Percentiles rank a stretch among this genome's conserved stretches.
Conservation (phyloP, 2,888 invertebrate genomes). For the Limnephilus auricula region DNA sequence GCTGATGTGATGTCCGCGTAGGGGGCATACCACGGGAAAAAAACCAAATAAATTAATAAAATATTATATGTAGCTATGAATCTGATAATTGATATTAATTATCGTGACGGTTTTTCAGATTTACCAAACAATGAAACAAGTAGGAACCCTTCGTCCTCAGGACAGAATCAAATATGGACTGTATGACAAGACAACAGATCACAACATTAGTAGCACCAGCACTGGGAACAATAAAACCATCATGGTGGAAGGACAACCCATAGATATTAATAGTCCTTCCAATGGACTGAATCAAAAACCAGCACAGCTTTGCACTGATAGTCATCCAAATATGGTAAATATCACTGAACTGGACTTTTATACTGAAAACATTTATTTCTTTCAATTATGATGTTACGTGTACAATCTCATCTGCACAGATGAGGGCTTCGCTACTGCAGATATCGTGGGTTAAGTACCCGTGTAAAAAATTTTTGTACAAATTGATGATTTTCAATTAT, state of each 20-base stretch:
- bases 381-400: background rate
- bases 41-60: background rate
- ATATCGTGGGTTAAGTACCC: background rate
- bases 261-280: background rate
- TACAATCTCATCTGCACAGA: background rate
- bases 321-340: slow-evolving; percentile 11
- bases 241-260: slow-evolving; percentile 3
- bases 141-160: slow-evolving; percentile 81
- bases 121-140: slow-evolving; percentile 83
- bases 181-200: slow-evolving; percentile 38
- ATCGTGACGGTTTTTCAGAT: slow-evolving; percentile 70
- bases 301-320: background rate
- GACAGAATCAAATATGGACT: slow-evolving; percentile 81
- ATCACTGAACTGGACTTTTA: background rate
- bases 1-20: no score
- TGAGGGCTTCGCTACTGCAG: background rate
- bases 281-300: slow-evolving; percentile 39
- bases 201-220: background rate
- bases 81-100: background rate
- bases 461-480: background rate
- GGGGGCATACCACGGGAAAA: background rate
- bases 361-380: background rate
- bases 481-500: background rate
- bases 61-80: background rate
- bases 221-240: slow-evolving; percentile 5